Evolutionary conservation across 2,113 vertebrate genomes (phyloP).

Genomic region (Corythoichthys haematopterus): DNA sequence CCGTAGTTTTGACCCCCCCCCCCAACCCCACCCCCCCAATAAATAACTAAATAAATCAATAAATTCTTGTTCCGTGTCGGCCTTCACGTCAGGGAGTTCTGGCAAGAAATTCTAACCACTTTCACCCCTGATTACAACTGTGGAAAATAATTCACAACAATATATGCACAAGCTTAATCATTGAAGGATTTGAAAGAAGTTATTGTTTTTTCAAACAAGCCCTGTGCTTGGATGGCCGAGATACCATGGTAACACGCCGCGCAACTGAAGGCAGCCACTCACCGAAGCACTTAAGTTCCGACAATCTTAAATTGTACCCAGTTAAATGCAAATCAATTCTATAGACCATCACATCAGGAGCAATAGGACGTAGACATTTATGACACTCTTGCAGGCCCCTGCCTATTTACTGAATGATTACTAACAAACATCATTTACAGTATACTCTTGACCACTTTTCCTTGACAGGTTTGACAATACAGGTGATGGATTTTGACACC

Average conservation of each 20-base stretch:
- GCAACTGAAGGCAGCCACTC: slow-evolving; percentile 9
- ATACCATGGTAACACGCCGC: slow-evolving; percentile 11
- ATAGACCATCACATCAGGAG: neutral
- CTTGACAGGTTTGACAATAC: too few species aligned
- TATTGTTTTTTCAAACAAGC: slow-evolving; percentile 11
- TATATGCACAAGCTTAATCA: slow-evolving; percentile 16
- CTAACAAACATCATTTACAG: neutral
- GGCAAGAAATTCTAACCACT: too few species aligned
- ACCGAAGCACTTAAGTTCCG: slow-evolving; percentile 1
- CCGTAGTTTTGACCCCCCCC: too few species aligned
- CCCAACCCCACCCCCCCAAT: too few species aligned
- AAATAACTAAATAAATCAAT: neutral
- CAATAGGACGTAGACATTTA: neutral
- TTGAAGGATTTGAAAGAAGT: slow-evolving; percentile 17
- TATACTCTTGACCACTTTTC: neutral
- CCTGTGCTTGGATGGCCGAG: slow-evolving; percentile 13
- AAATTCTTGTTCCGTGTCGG: too few species aligned
- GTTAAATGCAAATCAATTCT: slow-evolving; percentile 15
- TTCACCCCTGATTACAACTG: too few species aligned
- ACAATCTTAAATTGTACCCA: neutral
- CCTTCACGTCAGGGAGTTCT: too few species aligned
- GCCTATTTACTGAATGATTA: neutral
- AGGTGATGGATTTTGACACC: too few species aligned
- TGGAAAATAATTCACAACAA: slow-evolving; percentile 15
- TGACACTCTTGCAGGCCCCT: neutral